Conservation (phyloP, 2,797 vertebrate species). For the Oryzias dopingdopingensis region DNA sequence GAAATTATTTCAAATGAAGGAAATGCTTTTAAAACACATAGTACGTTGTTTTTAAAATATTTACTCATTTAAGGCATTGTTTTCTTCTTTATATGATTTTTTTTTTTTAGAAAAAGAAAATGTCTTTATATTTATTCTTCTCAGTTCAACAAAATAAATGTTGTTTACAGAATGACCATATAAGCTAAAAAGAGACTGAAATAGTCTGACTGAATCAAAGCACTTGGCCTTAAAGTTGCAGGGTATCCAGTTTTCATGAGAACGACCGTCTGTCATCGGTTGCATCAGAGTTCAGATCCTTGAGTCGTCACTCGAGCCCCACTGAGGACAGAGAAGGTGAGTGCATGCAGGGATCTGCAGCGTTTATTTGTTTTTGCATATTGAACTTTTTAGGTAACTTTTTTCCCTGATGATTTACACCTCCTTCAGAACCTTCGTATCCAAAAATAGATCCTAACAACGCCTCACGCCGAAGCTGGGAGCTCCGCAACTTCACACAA, state of each 20-base stretch:
- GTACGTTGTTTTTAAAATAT: too few species aligned
- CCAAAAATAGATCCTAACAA: slow-evolving; percentile 86
- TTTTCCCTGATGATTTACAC: not conserved
- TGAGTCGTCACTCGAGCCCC: slow-evolving; percentile 97
- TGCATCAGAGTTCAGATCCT: slow-evolving; percentile 92
- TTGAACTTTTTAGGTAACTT: not conserved
- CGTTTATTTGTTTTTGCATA: not conserved
- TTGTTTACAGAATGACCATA: too few species aligned
- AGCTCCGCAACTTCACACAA: slow-evolving; percentile 91
- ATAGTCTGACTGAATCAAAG: not conserved
- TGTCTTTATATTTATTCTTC: too few species aligned
- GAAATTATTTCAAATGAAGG: not conserved
- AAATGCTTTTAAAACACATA: too few species aligned
- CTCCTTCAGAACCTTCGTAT: slow-evolving; percentile 86
- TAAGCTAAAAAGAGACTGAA: slow-evolving; percentile 7
- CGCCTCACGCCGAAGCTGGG: slow-evolving; percentile 88
- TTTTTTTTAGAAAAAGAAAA: too few species aligned
- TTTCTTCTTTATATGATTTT: too few species aligned
- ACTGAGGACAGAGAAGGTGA: slow-evolving; percentile 95
- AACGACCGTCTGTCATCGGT: slow-evolving; percentile 94
- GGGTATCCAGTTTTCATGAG: slow-evolving; percentile 92
- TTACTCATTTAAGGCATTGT: too few species aligned
- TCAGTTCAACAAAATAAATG: too few species aligned
- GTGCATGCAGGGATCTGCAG: not conserved
- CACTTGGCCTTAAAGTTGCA: slow-evolving; percentile 53